Conservation (phyloP, 2,797 vertebrate genomes). For the Oreortyx pictus region DNA sequence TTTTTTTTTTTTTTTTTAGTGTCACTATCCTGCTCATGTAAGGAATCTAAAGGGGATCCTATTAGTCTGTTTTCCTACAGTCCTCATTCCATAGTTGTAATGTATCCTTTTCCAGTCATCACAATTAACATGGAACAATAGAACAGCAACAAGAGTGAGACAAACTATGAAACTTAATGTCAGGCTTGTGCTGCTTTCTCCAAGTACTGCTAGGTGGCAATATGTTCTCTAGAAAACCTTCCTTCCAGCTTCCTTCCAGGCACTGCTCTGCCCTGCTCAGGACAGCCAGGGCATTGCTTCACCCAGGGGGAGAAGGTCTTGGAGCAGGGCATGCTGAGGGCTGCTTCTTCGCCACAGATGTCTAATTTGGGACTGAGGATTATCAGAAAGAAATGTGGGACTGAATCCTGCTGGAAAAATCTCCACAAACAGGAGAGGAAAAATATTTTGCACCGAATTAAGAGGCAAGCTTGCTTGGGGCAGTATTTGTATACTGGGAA, state of each 20-base stretch:
- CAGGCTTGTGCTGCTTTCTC: neutral
- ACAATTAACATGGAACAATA: accelerated
- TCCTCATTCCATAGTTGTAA: neutral
- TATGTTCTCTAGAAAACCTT: slow-evolving; percentile 31
- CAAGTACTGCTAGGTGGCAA: slow-evolving; percentile 70
- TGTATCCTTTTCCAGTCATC: neutral
- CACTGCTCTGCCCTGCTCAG: neutral
- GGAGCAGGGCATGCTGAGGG: neutral
- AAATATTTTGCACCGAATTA: neutral
- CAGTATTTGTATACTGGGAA: neutral
- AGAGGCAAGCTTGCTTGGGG: neutral
- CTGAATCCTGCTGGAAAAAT: neutral
- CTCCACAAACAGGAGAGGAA: neutral
- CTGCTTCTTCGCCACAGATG: neutral
- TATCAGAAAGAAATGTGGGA: neutral
- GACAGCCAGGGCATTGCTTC: neutral
- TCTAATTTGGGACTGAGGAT: neutral
- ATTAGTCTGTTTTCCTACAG: neutral
- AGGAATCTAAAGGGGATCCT: neutral
- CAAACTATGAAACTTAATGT: neutral
- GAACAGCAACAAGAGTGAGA: neutral
- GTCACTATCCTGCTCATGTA: neutral
- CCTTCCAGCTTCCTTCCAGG: neutral
- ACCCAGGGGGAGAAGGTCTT: neutral
- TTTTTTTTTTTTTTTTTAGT: neutral